Base-by-base conservation (phyloP, 1,140 invertebrate genomes). In the Anastrepha obliqua region DNA sequence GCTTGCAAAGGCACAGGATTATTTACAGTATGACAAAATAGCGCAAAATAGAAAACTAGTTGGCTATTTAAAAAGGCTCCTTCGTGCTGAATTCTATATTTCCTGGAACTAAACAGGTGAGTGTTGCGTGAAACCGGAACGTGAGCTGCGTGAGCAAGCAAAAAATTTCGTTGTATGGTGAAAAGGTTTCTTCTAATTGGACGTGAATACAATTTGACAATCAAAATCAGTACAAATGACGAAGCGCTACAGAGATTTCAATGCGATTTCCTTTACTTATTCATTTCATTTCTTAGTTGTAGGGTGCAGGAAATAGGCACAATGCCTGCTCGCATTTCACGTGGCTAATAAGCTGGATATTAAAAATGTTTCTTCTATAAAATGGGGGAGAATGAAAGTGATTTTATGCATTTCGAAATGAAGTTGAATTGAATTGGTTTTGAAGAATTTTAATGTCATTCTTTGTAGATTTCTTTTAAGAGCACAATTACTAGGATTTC, bases 121-220 rank as follows among this genome's bases (percentile, higher is more conserved):
- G 70, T 55, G 11, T 51, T 74, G 70, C 70, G 70, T 74, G 42
- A 44, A 74, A 74, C 42, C 67, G 67, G 67, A 74, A 74, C 67
- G 67, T 74, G 67, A 74, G 67, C 42, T 42, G 67, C 42, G 42
- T 74, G 70, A 74, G 70, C 70, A 47, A 74, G 70, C 70, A 47
- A 74, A 74, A 74, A 8, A 47, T 74, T n/a, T 74, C 15, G 15
- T 17, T 13, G 1, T 74, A 17, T 13, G 13, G 5, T 15, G 6
- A 9, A 15, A 15, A 62, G 15, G 15, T 17, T 62, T 62, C n/a
- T 62, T n/a, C 60, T 62, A 62, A 17, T 13, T 62, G 8, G 13
- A 62, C 15, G 60, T 17, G 60, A n/a, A 62, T 62, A 62, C 60
- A 17, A 62, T 47, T 74, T 47, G 11, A n/a, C 44, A n/a, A 74